Evolutionary conservation across 2,113 vertebrate species (phyloP), one percentile per base, ranked within the genome.

Genomic region (Oxyruncus cristatus): DNA sequence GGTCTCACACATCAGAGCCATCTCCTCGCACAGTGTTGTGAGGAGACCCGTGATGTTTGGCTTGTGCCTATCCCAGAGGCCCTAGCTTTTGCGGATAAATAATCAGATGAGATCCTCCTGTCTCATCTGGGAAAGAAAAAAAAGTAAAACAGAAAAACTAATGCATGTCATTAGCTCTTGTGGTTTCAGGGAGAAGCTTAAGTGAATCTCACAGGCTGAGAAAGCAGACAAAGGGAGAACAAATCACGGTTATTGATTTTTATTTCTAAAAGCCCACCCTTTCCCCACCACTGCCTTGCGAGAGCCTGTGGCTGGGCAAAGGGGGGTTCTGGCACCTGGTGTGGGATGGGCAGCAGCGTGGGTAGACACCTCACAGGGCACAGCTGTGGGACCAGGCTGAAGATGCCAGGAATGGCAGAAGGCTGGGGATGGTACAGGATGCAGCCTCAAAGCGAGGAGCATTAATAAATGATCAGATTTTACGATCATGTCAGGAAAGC

Each of bases 401-500:
- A 88, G 74, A 52, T 0, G 4, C 63, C 39, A 63, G 76, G 52
- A 89, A 93, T 28, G 85, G 63, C 87, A 94, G 92, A 82, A 89
- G 79, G 76, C 76, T 86, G 47, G 70, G 68, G 59, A 91, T 91
- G 65, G 74, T 72, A 65, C 9, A 21, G 63, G 71, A 95, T 91
- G 92, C 53, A 86, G 85, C 73, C 76, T 95, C 90, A 86, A 96
- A 95, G 94, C 15, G 11, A 49, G 59, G 44, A 86, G 68, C 96
- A 97, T 98, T 95, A 98, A 98, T 98, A 98, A 98, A 96, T 97
- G 47, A 98, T 97, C 90, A 94, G 94, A 95, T 96, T 97, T 97
- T 96, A 95, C 14, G 46, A 97, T 97, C 95, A 71, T 93, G 97
- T 97, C 97, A 98, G 97, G 85, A 97, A 97, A 98, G 92, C 97